These are phyloP conservation scores for Hypena proboscidalis DNA, from an alignment of 2,888 invertebrate genomes.

Conservation along the genomic window DNA sequence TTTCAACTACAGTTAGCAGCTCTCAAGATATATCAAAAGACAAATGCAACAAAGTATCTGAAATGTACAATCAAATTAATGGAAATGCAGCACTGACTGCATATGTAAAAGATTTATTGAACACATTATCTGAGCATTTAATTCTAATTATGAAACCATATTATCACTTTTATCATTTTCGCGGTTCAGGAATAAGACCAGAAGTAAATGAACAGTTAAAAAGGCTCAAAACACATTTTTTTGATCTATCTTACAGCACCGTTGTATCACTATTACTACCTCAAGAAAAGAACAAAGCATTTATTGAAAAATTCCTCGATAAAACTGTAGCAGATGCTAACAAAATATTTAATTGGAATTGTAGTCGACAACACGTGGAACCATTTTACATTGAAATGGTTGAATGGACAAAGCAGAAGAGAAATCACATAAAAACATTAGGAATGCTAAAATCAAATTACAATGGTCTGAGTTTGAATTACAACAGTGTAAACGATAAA, in stretches of 20 bases:
- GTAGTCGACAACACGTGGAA: slow-evolving; percentile 24
- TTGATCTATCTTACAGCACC: slow-evolving; percentile 47
- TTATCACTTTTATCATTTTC: slow-evolving; percentile 6
- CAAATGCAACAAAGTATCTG: not conserved
- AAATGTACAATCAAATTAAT: not conserved
- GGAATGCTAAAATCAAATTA: too few species aligned
- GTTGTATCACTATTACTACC: slow-evolving; percentile 49
- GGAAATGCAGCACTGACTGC: not conserved
- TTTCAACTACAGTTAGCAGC: not conserved
- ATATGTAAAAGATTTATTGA: slow-evolving; percentile 16
- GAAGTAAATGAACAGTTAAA: not conserved
- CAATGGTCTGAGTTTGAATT: too few species aligned
- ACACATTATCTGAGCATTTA: slow-evolving; percentile 42
- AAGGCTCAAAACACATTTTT: slow-evolving; percentile 42
- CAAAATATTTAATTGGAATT: slow-evolving; percentile 17
- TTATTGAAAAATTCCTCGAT: slow-evolving; percentile 45
- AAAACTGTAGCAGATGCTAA: slow-evolving; percentile 34
- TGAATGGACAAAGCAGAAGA: slow-evolving; percentile 46
- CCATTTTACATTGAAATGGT: slow-evolving; percentile 48
- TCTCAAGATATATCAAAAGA: not conserved
- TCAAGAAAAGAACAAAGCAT: slow-evolving; percentile 44
- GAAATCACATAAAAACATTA: slow-evolving; percentile 6
- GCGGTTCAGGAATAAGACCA: not conserved
- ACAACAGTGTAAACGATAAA: too few species aligned
- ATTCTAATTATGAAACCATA: slow-evolving; percentile 40